Conservation (phyloP, 2,797 vertebrate species). For the Alfaro cultratus region DNA sequence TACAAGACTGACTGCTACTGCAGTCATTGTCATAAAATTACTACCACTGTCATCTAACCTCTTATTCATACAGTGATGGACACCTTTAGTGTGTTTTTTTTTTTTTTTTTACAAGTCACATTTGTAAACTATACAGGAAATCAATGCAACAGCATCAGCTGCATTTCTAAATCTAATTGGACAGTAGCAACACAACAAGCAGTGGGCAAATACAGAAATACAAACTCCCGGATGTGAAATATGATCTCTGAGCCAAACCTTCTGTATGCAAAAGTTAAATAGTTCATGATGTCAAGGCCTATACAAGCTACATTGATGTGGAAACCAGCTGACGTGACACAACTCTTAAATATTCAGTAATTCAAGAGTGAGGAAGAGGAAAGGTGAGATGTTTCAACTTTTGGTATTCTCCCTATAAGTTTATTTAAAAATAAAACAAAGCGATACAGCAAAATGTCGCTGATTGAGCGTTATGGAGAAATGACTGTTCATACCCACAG, state of each 20-base stretch:
- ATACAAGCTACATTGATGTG: background rate
- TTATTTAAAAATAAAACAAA: constrained; percentile 1
- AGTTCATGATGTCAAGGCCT: background rate
- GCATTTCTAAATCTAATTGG: background rate
- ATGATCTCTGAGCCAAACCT: background rate
- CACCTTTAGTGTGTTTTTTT: background rate
- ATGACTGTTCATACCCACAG: background rate
- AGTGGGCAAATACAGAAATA: background rate
- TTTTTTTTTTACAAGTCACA: background rate
- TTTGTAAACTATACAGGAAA: background rate
- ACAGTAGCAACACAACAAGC: background rate
- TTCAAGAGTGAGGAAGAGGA: background rate
- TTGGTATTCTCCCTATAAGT: background rate
- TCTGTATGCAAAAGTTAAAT: background rate
- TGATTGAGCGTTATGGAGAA: background rate
- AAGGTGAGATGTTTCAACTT: background rate
- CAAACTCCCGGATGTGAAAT: background rate
- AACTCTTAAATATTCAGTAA: background rate
- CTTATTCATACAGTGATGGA: background rate
- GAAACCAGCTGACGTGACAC: background rate
- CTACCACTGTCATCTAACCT: background rate
- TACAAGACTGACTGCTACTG: background rate
- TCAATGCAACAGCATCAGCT: background rate
- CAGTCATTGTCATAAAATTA: background rate
- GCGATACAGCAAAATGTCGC: background rate